Conservation (phyloP, 2,113 vertebrate genomes). For the Ramphastos sulfuratus region DNA sequence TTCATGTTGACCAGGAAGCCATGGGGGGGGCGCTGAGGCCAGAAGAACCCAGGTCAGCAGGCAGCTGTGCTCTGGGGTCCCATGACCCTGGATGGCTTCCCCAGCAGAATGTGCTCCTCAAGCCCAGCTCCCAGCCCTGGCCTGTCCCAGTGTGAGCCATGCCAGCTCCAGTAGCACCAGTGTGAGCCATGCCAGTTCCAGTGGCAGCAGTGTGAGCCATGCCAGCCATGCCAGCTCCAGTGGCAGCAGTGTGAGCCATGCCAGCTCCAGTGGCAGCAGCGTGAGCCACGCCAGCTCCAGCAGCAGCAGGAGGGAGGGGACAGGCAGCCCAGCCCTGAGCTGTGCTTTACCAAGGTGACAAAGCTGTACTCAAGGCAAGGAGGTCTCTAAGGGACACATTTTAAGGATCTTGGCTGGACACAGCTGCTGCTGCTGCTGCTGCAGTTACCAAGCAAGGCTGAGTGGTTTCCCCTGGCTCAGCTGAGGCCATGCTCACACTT, state of each 20-base stretch:
- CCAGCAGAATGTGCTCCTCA: neutral
- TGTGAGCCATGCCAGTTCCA: neutral
- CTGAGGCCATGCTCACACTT: neutral
- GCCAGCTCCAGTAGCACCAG: neutral
- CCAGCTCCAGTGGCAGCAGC: neutral
- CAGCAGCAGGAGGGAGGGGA: neutral
- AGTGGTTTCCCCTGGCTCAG: neutral
- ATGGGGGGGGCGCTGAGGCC: slow-evolving; percentile 84
- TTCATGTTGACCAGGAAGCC: slow-evolving; percentile 94
- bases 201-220: neutral
- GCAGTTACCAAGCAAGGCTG: neutral
- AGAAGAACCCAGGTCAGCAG: neutral
- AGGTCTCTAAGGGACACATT: neutral
- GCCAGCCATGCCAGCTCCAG: neutral
- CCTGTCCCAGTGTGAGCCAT: neutral
- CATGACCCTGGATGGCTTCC: neutral
- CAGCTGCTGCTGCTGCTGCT: neutral
- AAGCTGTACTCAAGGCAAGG: neutral
- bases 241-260: neutral
- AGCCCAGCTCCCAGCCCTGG: neutral
- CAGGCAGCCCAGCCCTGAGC: neutral
- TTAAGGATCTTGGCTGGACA: neutral
- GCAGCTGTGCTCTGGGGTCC: neutral
- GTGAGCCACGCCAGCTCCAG: neutral
- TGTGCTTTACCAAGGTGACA: neutral